Evolutionary conservation across 1,140 invertebrate species (phyloP).

Genomic region (Drosophila navojoa): DNA sequence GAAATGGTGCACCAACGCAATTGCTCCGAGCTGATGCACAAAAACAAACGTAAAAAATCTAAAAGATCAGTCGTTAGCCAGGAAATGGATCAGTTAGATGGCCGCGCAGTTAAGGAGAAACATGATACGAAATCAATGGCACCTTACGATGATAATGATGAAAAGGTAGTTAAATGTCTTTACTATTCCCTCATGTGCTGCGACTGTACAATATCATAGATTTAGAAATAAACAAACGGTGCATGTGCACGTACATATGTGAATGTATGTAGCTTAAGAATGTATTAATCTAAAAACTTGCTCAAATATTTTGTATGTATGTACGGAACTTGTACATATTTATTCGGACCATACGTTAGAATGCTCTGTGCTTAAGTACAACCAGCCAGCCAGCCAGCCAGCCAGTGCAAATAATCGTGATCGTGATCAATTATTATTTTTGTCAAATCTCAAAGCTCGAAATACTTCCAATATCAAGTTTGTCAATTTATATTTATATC

Average conservation of each 20-base stretch:
- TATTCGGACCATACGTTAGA: slow-evolving; percentile 19
- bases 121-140: slow-evolving; percentile 34
- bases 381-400: background rate
- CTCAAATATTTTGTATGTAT: slow-evolving; percentile 37
- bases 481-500: slow-evolving; percentile 2
- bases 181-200: slow-evolving; percentile 83
- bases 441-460: slow-evolving; percentile 3
- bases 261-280: slow-evolving; percentile 22
- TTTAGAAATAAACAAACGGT: slow-evolving; percentile 18
- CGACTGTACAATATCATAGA: slow-evolving; percentile 81
- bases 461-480: background rate
- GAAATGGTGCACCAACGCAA: slow-evolving; percentile 63
- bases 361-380: slow-evolving; percentile 21
- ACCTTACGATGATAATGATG: slow-evolving; percentile 62
- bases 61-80: slow-evolving; percentile 47
- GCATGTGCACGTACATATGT: slow-evolving; percentile 17
- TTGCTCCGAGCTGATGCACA: slow-evolving; percentile 60
- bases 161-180: slow-evolving; percentile 80
- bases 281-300: slow-evolving; percentile 41
- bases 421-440: slow-evolving; percentile 30
- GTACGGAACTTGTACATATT: slow-evolving; percentile 32
- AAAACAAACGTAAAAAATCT: slow-evolving; percentile 75
- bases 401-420: background rate
- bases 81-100: slow-evolving; percentile 71
- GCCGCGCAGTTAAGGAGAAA: slow-evolving; percentile 38